Percentiles rank a stretch among this genome's conserved stretches.
phyloP scores from a whole-genome alignment of 2,113 vertebrate genomes.

The Platysteira castanea region DNA sequence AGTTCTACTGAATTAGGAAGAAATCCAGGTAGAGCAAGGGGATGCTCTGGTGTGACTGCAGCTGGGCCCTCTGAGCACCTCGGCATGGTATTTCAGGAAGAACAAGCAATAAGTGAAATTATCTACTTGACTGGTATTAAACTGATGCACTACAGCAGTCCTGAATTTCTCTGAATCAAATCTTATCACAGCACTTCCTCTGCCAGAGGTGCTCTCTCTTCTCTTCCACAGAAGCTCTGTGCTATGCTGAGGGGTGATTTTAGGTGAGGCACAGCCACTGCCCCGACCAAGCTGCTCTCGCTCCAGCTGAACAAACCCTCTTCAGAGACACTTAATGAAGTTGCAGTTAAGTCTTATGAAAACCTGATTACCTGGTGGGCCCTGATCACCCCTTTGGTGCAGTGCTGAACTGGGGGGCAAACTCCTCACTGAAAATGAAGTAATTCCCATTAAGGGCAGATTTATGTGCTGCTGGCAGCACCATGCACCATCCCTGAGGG shows the following conservation, averaged over 20 bases:
- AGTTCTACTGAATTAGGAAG: background rate
- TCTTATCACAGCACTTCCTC: background rate
- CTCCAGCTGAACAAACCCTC: background rate
- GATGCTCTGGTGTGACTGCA: background rate
- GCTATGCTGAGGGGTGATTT: background rate
- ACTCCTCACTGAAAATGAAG: background rate
- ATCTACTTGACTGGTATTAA: background rate
- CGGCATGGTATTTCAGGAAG: background rate
- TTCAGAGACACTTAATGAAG: background rate
- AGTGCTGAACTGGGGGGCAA: background rate
- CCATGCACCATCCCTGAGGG: accelerated
- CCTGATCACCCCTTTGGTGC: background rate
- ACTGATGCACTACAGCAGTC: background rate
- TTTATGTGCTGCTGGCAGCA: background rate
- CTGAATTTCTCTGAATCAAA: background rate
- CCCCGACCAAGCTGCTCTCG: accelerated
- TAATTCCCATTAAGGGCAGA: background rate
- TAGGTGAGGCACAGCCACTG: background rate
- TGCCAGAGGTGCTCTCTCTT: background rate
- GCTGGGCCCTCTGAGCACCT: background rate
- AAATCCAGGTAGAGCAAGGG: background rate
- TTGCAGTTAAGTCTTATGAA: background rate
- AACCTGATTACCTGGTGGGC: background rate
- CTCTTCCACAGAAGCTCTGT: background rate
- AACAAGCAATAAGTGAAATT: background rate